Evolutionary conservation across 2,797 vertebrate species (phyloP).

Genomic region (Alauda arvensis): DNA sequence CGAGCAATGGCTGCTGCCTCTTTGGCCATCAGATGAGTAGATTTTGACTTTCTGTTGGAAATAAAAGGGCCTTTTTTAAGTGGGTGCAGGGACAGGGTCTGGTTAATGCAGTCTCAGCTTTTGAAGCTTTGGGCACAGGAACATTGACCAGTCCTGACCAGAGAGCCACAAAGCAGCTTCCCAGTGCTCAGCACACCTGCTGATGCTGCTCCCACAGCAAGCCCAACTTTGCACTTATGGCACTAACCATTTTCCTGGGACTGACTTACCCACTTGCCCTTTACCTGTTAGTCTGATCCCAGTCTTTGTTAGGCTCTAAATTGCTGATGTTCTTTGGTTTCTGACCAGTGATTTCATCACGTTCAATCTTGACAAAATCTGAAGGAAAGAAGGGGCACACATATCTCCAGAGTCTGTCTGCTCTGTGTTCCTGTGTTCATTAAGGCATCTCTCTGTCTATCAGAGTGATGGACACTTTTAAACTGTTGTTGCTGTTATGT

Average conservation of each 20-base stretch:
- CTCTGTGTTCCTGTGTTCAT: not conserved
- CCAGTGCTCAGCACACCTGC: not conserved
- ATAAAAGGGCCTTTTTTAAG: not conserved
- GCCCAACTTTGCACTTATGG: not conserved
- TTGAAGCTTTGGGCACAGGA: not conserved
- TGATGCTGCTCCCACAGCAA: not conserved
- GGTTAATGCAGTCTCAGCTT: not conserved
- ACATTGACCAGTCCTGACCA: not conserved
- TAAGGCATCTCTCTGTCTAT: not conserved
- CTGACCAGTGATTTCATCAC: conserved; percentile 79
- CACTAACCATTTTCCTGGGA: not conserved
- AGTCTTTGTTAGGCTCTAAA: conserved; percentile 65
- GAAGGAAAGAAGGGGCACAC: conserved; percentile 17
- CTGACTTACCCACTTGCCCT: not conserved
- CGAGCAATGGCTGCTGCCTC: conserved; percentile 68
- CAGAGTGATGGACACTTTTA: not conserved
- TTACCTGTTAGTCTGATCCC: conserved; percentile 71
- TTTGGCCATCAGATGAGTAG: conserved; percentile 59
- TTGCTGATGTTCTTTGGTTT: conserved; percentile 69
- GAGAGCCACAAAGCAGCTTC: not conserved
- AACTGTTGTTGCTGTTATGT: not conserved
- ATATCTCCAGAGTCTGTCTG: not conserved
- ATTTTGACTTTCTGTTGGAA: conserved; percentile 51
- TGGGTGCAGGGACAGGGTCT: not conserved
- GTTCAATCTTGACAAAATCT: conserved; percentile 96